A percentile compares a stretch with the other conserved stretches of the same genome.
Conservation (phyloP, 2,888 invertebrate species). For the Platypus cylindrus region DNA sequence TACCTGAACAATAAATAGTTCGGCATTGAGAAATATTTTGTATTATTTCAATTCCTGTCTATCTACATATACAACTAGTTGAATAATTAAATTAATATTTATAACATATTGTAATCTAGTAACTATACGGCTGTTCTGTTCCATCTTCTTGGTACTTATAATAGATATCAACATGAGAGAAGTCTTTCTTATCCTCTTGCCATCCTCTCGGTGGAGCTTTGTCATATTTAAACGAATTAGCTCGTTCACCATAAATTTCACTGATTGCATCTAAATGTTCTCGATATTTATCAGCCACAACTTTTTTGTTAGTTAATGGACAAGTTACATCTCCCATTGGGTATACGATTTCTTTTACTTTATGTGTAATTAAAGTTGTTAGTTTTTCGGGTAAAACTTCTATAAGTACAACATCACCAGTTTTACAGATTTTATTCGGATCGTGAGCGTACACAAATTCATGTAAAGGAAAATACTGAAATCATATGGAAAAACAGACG, state of each 20-base stretch:
- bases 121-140: slow-evolving; percentile 58
- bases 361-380: slow-evolving; percentile 65
- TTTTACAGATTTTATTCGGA: slow-evolving; percentile 62
- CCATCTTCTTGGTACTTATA: slow-evolving; percentile 69
- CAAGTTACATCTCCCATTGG: slow-evolving; percentile 76
- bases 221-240: slow-evolving; percentile 58
- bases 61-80: no score
- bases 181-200: slow-evolving; percentile 72
- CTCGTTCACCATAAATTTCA: slow-evolving; percentile 55
- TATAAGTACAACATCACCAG: slow-evolving; percentile 72
- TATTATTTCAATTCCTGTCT: no score
- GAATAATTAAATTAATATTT: no score
- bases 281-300: slow-evolving; percentile 58
- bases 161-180: slow-evolving; percentile 62
- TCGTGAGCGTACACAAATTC: slow-evolving; percentile 66
- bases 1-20: no score
- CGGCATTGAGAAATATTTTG: no score
- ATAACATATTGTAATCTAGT: no score
- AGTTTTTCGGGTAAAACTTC: slow-evolving; percentile 58
- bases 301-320: slow-evolving; percentile 71
- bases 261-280: slow-evolving; percentile 57
- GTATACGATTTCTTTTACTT: slow-evolving; percentile 67
- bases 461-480: slow-evolving; percentile 66
- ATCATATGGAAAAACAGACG: slow-evolving; percentile 18
- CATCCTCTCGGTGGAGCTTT: slow-evolving; percentile 69